These are phyloP conservation scores for Parauchenoglanis punctatus DNA, from an alignment of 2,797 vertebrate species.

Conservation along the genomic window DNA sequence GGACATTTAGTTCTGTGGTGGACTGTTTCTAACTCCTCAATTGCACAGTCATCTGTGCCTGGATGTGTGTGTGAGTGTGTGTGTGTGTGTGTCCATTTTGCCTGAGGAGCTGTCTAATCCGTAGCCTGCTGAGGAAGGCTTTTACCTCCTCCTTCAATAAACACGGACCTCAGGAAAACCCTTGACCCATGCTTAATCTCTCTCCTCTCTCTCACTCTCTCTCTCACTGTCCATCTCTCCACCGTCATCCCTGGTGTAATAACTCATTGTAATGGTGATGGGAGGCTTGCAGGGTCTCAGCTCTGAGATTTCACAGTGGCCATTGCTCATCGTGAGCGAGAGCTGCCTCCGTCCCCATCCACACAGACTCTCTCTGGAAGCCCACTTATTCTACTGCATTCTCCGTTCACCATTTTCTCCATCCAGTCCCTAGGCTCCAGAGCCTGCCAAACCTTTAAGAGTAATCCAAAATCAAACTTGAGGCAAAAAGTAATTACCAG, in stretches of 20 bases:
- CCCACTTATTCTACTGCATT: neutral
- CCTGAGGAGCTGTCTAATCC: constrained; percentile 35
- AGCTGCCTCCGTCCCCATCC: constrained; percentile 7
- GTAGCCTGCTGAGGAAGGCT: constrained; percentile 31
- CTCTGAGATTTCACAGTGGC: constrained; percentile 64
- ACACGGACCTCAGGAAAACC: constrained; percentile 41
- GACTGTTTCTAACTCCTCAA: neutral
- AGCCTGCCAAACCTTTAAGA: neutral
- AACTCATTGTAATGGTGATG: constrained; percentile 50
- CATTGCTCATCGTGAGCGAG: constrained; percentile 29
- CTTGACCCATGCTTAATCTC: constrained; percentile 41
- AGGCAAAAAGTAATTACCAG: constrained; percentile 1
- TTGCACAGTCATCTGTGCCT: neutral
- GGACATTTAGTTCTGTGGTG: neutral
- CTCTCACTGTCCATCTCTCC: constrained; percentile 41
- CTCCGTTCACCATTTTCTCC: neutral
- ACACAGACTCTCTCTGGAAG: neutral
- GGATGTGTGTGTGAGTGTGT: neutral
- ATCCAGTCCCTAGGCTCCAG: neutral
- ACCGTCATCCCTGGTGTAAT: constrained; percentile 5
- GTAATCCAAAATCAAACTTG: neutral
- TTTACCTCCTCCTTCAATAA: constrained; percentile 41
- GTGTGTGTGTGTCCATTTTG: constrained; percentile 24
- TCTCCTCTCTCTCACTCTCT: constrained; percentile 27
- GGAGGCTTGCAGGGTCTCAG: constrained; percentile 67